Evolutionary conservation across 1,140 invertebrate genomes (phyloP).

Genomic region (Drosophila lacteicornis): DNA sequence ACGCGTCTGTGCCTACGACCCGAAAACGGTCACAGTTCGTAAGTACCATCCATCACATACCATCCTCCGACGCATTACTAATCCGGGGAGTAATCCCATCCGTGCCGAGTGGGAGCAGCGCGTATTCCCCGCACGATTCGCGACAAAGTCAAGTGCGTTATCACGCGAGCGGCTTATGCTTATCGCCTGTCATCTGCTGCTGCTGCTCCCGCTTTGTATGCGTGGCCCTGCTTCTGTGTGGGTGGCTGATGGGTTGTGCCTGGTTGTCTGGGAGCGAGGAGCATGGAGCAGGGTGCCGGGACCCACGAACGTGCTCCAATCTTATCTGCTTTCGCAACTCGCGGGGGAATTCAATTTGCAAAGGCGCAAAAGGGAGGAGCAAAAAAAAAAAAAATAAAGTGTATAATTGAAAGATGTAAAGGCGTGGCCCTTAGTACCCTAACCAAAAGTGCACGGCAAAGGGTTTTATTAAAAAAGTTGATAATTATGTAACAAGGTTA

Average conservation of each 20-base stretch:
- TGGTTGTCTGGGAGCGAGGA: conserved; percentile 15
- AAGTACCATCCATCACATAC: conserved; percentile 86
- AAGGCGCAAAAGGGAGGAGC: conserved; percentile 25
- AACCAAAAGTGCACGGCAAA: not conserved
- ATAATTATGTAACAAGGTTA: not conserved
- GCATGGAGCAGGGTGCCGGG: conserved; percentile 28
- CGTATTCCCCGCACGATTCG: conserved; percentile 19
- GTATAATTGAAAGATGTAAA: conserved; percentile 2
- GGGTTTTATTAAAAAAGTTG: not conserved
- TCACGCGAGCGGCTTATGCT: conserved; percentile 57
- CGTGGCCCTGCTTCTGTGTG: conserved; percentile 44
- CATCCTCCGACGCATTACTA: not conserved
- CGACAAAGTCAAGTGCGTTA: conserved; percentile 74
- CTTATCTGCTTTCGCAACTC: conserved; percentile 48
- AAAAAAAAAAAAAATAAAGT: conserved; percentile 9
- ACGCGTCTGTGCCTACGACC: conserved; percentile 88
- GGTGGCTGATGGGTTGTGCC: conserved; percentile 1
- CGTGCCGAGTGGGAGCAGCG: conserved; percentile 14
- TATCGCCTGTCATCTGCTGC: conserved; percentile 62
- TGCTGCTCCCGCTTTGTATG: conserved; percentile 55
- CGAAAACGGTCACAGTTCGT: conserved; percentile 93
- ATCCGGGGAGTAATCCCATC: conserved; percentile 10
- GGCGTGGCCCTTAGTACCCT: conserved; percentile 16
- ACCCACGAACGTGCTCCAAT: conserved; percentile 45
- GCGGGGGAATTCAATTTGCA: conserved; percentile 53